Evolutionary conservation across 2,888 invertebrate genomes (phyloP).

Genomic region (Timema podura): DNA sequence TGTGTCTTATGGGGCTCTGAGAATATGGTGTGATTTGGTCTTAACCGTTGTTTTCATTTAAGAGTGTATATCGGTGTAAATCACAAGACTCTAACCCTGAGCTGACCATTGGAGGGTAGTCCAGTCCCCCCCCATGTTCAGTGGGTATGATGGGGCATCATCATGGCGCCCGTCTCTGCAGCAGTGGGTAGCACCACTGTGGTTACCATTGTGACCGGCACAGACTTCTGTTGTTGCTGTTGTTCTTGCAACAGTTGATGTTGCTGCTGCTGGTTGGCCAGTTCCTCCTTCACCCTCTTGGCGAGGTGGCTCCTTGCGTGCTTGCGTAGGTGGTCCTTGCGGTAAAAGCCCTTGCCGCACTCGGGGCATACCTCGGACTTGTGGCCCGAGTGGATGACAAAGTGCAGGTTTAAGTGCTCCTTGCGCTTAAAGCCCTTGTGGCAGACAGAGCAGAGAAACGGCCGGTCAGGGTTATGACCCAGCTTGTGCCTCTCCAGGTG

Average conservation of each 20-base stretch:
- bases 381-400: conserved; percentile 79
- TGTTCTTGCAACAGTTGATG: conserved; percentile 40
- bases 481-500: conserved; percentile 74
- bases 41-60: no score
- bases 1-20: no score
- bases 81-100: no score
- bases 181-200: conserved; percentile 54
- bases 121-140: conserved; percentile 5
- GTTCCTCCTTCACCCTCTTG: conserved; percentile 68
- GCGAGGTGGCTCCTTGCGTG: conserved; percentile 74
- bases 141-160: conserved; percentile 45
- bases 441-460: conserved; percentile 72
- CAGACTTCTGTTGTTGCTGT: conserved; percentile 35
- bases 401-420: conserved; percentile 77
- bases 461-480: conserved; percentile 76
- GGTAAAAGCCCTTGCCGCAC: conserved; percentile 64
- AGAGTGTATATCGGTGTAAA: no score
- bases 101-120: no score
- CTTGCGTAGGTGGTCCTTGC: conserved; percentile 76
- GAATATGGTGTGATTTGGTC: no score
- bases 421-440: conserved; percentile 74
- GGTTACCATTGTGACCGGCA: conserved; percentile 37
- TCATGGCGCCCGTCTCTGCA: conserved; percentile 48
- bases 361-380: conserved; percentile 75
- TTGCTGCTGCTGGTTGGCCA: conserved; percentile 44